Evolutionary conservation across 2,888 invertebrate species (phyloP).

Genomic region (Calameuta filiformis): DNA sequence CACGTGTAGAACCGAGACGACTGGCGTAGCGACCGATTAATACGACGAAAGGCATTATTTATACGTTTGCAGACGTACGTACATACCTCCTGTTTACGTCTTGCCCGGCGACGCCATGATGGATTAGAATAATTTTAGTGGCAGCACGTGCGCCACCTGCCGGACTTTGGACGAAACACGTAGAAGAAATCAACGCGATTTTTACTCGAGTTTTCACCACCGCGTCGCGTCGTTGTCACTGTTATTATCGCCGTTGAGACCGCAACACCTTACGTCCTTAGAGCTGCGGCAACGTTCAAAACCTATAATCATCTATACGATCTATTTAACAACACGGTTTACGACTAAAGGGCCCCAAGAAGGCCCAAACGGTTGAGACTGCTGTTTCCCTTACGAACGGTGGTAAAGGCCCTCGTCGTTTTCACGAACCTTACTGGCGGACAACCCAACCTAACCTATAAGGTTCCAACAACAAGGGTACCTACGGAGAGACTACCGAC

Average conservation of each 20-base stretch:
- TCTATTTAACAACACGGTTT: conserved; percentile 27
- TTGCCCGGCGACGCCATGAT: not conserved
- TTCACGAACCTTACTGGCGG: not conserved
- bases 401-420: not conserved
- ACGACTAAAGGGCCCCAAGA: not conserved
- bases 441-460: not conserved
- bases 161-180: not conserved
- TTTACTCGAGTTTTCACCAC: not conserved
- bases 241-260: conserved; percentile 25
- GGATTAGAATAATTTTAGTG: not conserved
- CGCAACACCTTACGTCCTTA: conserved; percentile 27
- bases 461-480: not conserved
- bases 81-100: not conserved
- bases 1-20: not conserved
- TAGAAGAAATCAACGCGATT: not conserved
- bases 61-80: not conserved
- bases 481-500: conserved; percentile 10
- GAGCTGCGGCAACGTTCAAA: conserved; percentile 18
- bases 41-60: not conserved
- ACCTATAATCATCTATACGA: conserved; percentile 44
- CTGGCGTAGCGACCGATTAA: not conserved
- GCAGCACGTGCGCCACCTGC: not conserved
- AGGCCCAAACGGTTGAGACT: not conserved
- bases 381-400: not conserved
- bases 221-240: not conserved